Conservation (phyloP, 2,888 invertebrate genomes). For the Neoaliturus tenellus region DNA sequence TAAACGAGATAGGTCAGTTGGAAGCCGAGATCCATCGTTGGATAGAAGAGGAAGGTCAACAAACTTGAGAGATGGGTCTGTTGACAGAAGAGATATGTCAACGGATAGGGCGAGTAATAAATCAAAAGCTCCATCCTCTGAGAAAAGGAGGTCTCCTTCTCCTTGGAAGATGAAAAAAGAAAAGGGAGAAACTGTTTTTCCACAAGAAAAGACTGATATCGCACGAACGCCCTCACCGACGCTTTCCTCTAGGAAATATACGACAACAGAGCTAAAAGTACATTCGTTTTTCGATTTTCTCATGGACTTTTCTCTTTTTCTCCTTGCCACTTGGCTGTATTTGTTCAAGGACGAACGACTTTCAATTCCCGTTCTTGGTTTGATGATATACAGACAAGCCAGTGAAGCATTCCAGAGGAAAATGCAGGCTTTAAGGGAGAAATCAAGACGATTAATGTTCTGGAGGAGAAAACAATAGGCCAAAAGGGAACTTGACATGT, state of each 20-base stretch:
- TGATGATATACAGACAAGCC: slow-evolving; percentile 86
- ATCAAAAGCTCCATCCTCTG: background rate
- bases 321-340: slow-evolving; percentile 88
- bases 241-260: background rate
- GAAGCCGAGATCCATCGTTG: background rate
- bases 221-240: background rate
- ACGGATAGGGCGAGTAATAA: background rate
- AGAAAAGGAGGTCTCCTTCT: slow-evolving; percentile 11
- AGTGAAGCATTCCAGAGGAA: slow-evolving; percentile 79
- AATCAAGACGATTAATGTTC: slow-evolving; percentile 29
- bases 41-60: background rate
- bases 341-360: slow-evolving; percentile 87
- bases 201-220: background rate
- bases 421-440: slow-evolving; percentile 64
- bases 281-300: slow-evolving; percentile 79
- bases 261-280: slow-evolving; percentile 51
- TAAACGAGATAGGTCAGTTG: background rate
- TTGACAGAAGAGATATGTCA: background rate
- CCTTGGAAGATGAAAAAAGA: slow-evolving; percentile 1
- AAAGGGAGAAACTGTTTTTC: background rate
- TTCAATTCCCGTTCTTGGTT: slow-evolving; percentile 85
- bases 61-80: background rate
- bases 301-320: slow-evolving; percentile 84
- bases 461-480: slow-evolving; percentile 9
- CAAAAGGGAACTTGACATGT: background rate